A percentile compares a stretch with the other conserved stretches of the same genome.
These are phyloP conservation scores for Tenthredo mesomela DNA, from an alignment of 2,888 invertebrate genomes.

Conservation along the genomic window DNA sequence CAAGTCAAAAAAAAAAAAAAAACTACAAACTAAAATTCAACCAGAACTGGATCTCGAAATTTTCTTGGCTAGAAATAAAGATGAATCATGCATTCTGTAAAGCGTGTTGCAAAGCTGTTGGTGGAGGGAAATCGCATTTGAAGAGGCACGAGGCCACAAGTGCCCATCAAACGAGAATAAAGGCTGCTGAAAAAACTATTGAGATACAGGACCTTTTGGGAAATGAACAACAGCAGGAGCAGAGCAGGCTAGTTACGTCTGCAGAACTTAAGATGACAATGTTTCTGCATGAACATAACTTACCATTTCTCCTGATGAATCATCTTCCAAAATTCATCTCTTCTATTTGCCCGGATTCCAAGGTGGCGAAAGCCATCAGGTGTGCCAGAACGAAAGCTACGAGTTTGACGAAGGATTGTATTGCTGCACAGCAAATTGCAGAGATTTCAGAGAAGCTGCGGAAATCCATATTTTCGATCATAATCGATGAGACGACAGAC, in stretches of 20 bases:
- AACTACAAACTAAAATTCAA: neutral
- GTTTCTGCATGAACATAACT: slow-evolving; percentile 38
- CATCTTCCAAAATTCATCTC: slow-evolving; percentile 55
- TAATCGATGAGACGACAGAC: slow-evolving; percentile 49
- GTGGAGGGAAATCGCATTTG: slow-evolving; percentile 48
- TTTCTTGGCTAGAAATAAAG: slow-evolving; percentile 49
- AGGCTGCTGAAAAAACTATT: slow-evolving; percentile 39
- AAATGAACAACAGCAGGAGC: slow-evolving; percentile 4
- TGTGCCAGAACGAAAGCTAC: slow-evolving; percentile 59
- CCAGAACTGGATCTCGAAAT: slow-evolving; percentile 44
- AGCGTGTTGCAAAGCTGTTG: slow-evolving; percentile 42
- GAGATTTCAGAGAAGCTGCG: slow-evolving; percentile 19
- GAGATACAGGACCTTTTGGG: slow-evolving; percentile 29
- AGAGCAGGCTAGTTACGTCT: neutral
- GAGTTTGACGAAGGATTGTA: slow-evolving; percentile 56
- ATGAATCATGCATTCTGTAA: slow-evolving; percentile 45
- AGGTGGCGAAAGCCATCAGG: slow-evolving; percentile 56
- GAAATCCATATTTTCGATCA: no score
- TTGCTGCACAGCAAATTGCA: neutral
- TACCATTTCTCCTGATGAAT: slow-evolving; percentile 57
- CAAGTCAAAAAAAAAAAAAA: no score
- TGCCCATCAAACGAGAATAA: slow-evolving; percentile 50
- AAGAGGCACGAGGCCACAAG: slow-evolving; percentile 49
- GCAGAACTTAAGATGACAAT: slow-evolving; percentile 49
- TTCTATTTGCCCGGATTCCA: slow-evolving; percentile 56